Evolutionary conservation across 2,888 invertebrate genomes (phyloP), one percentile per base, ranked within the genome.

Genomic region (Campoplex capitator): DNA sequence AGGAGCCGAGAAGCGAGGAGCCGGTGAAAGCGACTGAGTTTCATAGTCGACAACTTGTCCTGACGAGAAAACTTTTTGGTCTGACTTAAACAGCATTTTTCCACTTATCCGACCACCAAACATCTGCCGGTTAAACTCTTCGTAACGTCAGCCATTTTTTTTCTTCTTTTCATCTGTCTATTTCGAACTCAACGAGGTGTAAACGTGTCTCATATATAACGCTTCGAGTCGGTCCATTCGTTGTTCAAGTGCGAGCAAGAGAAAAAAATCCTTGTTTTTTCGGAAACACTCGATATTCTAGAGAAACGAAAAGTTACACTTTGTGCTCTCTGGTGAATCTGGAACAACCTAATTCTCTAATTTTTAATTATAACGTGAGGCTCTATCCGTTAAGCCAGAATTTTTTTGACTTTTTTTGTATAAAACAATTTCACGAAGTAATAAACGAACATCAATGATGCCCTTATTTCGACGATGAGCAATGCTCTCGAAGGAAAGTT

Each of bases 51-150:
- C 56, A 23, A 82, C 68, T 85, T 70, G 54, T 71, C 73, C 65
- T n/a, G 54, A 45, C 32, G 42, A 75, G 45, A 42, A 79, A 80
- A 85, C 76, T 76, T 80, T 73, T 51, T 42, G 71, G 75, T 80
- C 76, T 81, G 76, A 71, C 76, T 73, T 67, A 65, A 85, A 76
- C 56, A 18, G 56, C 32, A 65, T 51, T 67, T 85, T 76, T 76
- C 68, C 68, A 70, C 62, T 70, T 38, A 32, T 51, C 7, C 32
- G 42, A n/a, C 9, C 58, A 13, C 18, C 48, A 18, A 73, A 18
- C 35, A 16, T 51, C 11, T 16, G n/a, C 16, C 16, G 48, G 2
- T 67, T 51, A 9, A 35, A 42, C 65, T 65, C 11, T 35, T 56
- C 16, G 16, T 23, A n/a, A 1, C 32, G 13, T 4, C 13, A 28